Evolutionary conservation across 1,140 invertebrate genomes (phyloP), one percentile per base, ranked within the genome.

Genomic region (Cydia amplana): DNA sequence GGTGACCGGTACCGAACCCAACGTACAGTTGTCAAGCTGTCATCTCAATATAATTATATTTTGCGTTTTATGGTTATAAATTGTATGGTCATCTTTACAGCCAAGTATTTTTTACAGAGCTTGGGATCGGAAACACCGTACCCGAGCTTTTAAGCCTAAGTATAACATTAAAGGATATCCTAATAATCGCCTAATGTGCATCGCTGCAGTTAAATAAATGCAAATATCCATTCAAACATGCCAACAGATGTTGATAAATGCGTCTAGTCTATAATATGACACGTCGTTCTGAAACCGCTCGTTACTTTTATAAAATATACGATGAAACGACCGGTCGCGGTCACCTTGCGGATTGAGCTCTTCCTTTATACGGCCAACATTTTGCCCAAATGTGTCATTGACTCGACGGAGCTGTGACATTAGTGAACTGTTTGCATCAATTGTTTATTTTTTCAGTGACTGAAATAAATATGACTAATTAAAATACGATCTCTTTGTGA

Each of bases 281-380:
- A 60, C 55, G 55, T 20, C n/a, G 5, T 16, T n/a, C 49, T 10
- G 18, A 23, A 60, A 60, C 2, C 18, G 65, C 25, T 40, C n/a
- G 65, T 70, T 70, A 70, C 43, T 70, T 64, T 64, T 70, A 36
- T 36, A 70, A 70, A 70, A 40, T 36, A 70, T 70, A 70, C 65
- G 65, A 43, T 70, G 65, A 40, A 70, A 70, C 32, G 65, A 40
- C 65, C 65, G 65, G 65, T 70, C 65, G 36, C 65, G 65, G 65
- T 36, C 65, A 70, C 65, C 65, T 70, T 70, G 65, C 32, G 7
- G 14, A 64, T 64, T 32, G 65, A 28, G 65, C 65, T 67, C 64
- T 70, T 70, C 16, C 65, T 70, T 70, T 70, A 36, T 70, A 43
- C 18, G 32, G 32, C 65, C 16, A 67, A 67, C 64, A 70, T 70